These are phyloP conservation scores for Colletes latitarsis DNA, from an alignment of 1,140 invertebrate genomes.

Conservation along the genomic window DNA sequence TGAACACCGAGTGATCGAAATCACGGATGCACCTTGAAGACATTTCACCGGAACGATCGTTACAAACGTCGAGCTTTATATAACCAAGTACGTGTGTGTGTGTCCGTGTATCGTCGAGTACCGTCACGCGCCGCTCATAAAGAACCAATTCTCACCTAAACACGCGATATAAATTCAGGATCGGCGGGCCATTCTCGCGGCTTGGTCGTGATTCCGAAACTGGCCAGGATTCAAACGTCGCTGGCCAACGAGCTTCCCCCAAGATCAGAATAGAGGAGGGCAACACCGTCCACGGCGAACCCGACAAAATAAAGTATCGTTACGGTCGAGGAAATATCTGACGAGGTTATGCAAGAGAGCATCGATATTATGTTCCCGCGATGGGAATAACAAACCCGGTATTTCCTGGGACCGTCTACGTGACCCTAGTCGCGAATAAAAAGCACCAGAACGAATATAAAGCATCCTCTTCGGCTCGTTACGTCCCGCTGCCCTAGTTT, in stretches of 20 bases:
- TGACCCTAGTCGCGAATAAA: conserved; percentile 2
- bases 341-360: conserved; percentile 52
- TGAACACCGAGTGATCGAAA: background rate
- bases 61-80: background rate
- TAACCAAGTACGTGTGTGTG: conserved; percentile 28
- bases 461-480: background rate
- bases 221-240: conserved; percentile 62
- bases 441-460: background rate
- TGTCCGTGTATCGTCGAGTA: conserved; percentile 68
- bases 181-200: conserved; percentile 71
- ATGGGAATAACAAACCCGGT: conserved; percentile 49
- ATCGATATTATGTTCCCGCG: conserved; percentile 2
- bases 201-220: conserved; percentile 69
- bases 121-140: conserved; percentile 77
- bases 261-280: conserved; percentile 29
- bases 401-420: conserved; percentile 5
- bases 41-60: background rate
- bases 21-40: background rate
- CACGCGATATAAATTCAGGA: conserved; percentile 80
- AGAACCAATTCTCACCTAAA: conserved; percentile 80
- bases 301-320: conserved; percentile 58
- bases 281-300: background rate
- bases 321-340: conserved; percentile 38
- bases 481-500: background rate
- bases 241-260: conserved; percentile 62